A percentile compares a stretch with the other conserved stretches of the same genome.
phyloP scores from a whole-genome alignment of 2,113 vertebrate species.

The Panthera leo region DNA sequence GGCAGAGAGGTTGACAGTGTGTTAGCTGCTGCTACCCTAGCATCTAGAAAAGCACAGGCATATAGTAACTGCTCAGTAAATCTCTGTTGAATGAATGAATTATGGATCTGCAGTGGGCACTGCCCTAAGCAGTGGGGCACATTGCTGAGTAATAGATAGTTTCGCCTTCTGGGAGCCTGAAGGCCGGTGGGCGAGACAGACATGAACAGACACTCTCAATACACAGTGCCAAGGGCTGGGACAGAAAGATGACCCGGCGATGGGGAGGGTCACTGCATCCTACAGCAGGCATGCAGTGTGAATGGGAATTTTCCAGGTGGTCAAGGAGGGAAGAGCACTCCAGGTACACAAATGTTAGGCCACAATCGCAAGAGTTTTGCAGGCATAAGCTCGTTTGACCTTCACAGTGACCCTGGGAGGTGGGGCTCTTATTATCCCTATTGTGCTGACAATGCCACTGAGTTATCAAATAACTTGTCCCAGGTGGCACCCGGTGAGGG shows the following conservation, averaged over 20 bases:
- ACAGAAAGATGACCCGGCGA: background rate
- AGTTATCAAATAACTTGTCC: background rate
- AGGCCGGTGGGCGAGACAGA: background rate
- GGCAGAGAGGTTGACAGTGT: background rate
- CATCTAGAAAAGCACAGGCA: background rate
- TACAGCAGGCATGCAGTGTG: accelerated
- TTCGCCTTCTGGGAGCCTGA: background rate
- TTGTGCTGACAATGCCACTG: background rate
- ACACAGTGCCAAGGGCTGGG: background rate
- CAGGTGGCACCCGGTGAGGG: no score
- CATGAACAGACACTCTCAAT: accelerated
- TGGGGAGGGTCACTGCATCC: background rate
- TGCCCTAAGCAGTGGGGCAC: background rate
- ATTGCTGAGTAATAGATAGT: background rate
- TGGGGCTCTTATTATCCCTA: background rate
- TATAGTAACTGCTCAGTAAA: background rate
- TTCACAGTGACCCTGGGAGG: background rate
- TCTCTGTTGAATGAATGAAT: background rate
- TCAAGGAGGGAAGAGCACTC: background rate
- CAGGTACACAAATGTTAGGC: accelerated
- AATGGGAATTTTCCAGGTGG: background rate
- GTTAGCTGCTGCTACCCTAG: background rate
- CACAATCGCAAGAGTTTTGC: background rate
- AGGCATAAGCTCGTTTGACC: background rate
- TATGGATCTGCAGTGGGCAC: no score